These are phyloP conservation scores for Bombus huntii DNA, from an alignment of 1,140 invertebrate species.

Conservation along the genomic window DNA sequence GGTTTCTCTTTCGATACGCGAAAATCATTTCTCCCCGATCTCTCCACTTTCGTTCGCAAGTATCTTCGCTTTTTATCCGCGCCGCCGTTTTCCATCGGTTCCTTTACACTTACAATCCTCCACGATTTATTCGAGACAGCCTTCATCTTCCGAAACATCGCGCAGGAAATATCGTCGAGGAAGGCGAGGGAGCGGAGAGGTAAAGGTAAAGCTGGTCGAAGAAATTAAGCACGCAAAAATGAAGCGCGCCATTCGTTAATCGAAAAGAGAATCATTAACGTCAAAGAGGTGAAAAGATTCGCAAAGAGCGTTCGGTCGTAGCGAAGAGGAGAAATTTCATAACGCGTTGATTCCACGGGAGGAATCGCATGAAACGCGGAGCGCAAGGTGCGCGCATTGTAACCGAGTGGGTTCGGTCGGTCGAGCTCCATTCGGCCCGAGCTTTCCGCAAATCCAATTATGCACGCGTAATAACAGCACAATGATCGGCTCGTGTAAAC, in stretches of 20 bases:
- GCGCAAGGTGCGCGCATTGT: background rate
- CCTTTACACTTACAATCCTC: background rate
- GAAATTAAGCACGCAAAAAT: too few relatives aligned
- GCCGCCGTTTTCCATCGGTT: too few relatives aligned
- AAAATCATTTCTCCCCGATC: background rate
- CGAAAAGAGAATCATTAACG: too few relatives aligned
- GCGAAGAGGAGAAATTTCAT: background rate
- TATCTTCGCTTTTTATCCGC: background rate
- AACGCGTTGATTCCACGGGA: background rate
- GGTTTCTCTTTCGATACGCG: slow-evolving; percentile 51
- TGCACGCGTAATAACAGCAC: slow-evolving; percentile 22
- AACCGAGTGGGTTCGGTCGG: background rate
- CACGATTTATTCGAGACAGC: background rate
- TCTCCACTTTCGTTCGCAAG: background rate
- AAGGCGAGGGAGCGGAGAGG: background rate
- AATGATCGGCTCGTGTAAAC: background rate
- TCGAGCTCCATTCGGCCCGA: background rate
- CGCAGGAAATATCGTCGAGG: background rate
- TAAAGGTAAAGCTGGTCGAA: too few relatives aligned
- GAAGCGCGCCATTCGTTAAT: too few relatives aligned
- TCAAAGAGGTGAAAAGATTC: background rate
- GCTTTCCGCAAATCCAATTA: slow-evolving; percentile 40
- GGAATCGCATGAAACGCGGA: background rate
- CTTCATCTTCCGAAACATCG: background rate
- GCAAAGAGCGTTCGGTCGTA: background rate